Evolutionary conservation across 2,113 vertebrate species (phyloP), one percentile per base, ranked within the genome.

Genomic region (Dinomys branickii): DNA sequence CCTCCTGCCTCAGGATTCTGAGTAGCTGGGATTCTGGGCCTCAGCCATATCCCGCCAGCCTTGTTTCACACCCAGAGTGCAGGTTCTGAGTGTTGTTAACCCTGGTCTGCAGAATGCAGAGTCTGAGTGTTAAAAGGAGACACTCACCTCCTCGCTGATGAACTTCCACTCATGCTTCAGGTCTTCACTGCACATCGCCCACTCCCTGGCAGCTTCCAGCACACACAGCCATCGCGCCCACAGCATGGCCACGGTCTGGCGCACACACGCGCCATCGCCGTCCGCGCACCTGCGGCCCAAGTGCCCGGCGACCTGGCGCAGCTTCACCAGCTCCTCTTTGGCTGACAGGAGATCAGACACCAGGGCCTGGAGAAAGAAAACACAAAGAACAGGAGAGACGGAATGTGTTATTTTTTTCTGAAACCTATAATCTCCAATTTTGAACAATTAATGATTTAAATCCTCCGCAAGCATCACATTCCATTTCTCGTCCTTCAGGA

Each of bases 131-230:
- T 35, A 35, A 47, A 50, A 41, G 1, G 26, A 67, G 85, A 9
- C 75, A 98, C 99, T 98, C 90, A 99, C 99, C 84, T 99, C 99
- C 96, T 98, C 97, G 41, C 88, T 98, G 98, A 99, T 96, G 71
- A 98, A 96, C 5, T 98, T 99, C 99, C 99, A 99, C 41, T 99
- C 99, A n/a, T 97, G 95, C 44, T 98, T 98, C 65, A 98, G 98
- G 3, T 98, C 98, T 58, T 98, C 98, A 22, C 98, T 98, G 84
- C 98, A 98, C 22, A 97, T 80, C 35, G 98, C 98, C 98, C 99
- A 98, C 52, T 98, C 98, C 83, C 84, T 97, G 0, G 98, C 98
- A 22, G 97, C 97, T 52, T 98, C 98, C 0, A 98, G 98, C 38
- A 99, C 97, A 80, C 91, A 86, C 54, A 98, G 97, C 91, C 99